A percentile compares a stretch with the other conserved stretches of the same genome.
These are phyloP conservation scores for Melanotaenia parkinsoni DNA, from an alignment of 2,797 vertebrate genomes.

Conservation along the genomic window DNA sequence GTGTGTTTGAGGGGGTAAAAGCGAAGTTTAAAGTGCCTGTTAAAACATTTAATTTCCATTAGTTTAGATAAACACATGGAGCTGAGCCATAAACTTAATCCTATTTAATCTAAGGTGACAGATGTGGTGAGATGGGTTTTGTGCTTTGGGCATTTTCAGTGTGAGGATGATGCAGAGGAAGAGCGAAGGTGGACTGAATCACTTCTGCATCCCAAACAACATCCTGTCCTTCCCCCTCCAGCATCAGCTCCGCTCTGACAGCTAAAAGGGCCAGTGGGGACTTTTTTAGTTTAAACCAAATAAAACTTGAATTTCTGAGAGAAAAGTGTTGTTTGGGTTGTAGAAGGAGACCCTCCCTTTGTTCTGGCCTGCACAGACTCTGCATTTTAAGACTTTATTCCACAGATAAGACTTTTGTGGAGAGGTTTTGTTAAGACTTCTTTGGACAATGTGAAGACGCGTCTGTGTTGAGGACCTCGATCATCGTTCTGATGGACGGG, in stretches of 20 bases:
- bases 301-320: background rate
- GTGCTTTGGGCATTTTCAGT: conserved; percentile 55
- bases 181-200: conserved; percentile 21
- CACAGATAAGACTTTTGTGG: background rate
- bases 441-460: conserved; percentile 90
- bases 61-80: background rate
- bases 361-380: conserved; percentile 37
- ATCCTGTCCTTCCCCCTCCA: background rate
- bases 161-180: conserved; percentile 53
- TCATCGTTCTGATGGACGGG: conserved; percentile 91
- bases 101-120: no score
- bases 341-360: conserved; percentile 43
- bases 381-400: conserved; percentile 43
- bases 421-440: conserved; percentile 79
- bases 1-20: conserved; percentile 21
- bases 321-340: conserved; percentile 43
- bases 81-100: background rate
- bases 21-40: conserved; percentile 43
- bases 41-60: conserved; percentile 13
- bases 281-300: background rate
- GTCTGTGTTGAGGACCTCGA: conserved; percentile 96
- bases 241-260: background rate
- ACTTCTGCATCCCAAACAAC: conserved; percentile 50
- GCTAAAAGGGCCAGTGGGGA: background rate
- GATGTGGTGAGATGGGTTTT: conserved; percentile 31